These are phyloP conservation scores for Caenorhabditis sp. DNA, from an alignment of 2,888 invertebrate genomes.

Conservation along the genomic window DNA sequence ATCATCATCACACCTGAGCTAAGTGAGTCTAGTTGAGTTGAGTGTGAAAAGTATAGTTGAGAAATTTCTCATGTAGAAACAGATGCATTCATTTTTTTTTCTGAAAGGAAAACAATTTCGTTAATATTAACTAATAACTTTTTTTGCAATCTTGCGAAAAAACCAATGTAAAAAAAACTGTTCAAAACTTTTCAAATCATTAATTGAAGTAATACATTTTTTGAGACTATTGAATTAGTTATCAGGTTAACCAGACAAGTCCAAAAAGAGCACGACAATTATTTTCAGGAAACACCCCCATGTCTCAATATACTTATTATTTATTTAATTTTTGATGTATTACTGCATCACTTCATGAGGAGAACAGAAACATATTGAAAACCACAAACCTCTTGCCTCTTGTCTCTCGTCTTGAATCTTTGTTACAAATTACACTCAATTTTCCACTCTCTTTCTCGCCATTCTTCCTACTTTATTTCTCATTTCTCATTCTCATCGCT, in stretches of 20 bases:
- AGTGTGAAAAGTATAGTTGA: no score
- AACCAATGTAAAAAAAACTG: no score
- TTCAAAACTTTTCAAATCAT: no score
- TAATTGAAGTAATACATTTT: no score
- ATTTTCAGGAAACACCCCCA: background rate
- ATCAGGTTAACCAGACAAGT: no score
- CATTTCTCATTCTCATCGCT: no score
- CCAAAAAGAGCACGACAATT: background rate
- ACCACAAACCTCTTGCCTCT: background rate
- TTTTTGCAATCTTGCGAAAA: no score
- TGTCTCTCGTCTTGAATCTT: background rate
- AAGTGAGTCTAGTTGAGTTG: background rate
- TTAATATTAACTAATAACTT: no score
- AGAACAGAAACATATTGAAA: constrained; percentile 1
- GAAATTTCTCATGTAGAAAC: no score
- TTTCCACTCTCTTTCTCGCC: constrained; percentile 4
- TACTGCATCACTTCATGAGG: background rate
- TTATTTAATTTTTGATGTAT: constrained; percentile 1
- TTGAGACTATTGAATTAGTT: no score
- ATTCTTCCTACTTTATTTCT: background rate
- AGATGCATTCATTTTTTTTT: no score
- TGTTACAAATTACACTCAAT: constrained; percentile 32
- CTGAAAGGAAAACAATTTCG: no score
- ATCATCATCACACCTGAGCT: background rate
- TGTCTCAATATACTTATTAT: background rate